Evolutionary conservation across 2,888 invertebrate genomes (phyloP), one percentile per base, ranked within the genome.

Genomic region (Sepiola atlantica): DNA sequence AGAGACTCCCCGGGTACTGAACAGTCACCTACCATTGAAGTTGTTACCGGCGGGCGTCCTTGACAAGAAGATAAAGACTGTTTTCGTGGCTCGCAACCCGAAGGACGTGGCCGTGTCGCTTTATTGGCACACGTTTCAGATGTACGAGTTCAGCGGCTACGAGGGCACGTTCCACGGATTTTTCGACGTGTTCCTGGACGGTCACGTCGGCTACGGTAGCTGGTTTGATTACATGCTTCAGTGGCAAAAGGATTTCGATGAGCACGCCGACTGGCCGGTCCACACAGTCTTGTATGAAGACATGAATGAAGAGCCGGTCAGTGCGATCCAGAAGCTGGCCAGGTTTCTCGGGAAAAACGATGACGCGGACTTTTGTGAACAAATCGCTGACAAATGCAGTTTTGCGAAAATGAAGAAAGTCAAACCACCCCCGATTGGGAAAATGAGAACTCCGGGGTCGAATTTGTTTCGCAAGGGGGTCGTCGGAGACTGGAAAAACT

Each of bases 151-250:
- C 35, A 77, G n/a, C 14, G 55, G 28, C 90, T 95, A 94, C 90
- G 94, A 94, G 21, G 95, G 95, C 4, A 91, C 57, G 16, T 95
- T 94, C 93, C 94, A 94, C 21, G 94, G 94, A 90, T 95, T 94
- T 90, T 94, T 95, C 91, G 94, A 95, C 24, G 77, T 93, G 14
- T 95, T 94, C 93, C 94, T 95, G 18, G 94, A 91, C 18, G 95
- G 95, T 55, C 94, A 94, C 93, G 94, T 94, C 28, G 21, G 35
- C 28, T 94, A 94, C 24, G 94, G 94, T 14, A 90, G 57, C 21
- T 94, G 94, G 94, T 94, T 94, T 57, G 94, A 94, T 61, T 94
- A 94, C 28, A 57, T 94, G 91, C 55, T 55, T n/a, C 24, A 35
- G 57, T 94, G 94, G 94, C 91, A 94, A 21, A 24, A 55, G 20